Conservation (phyloP, 1,140 invertebrate genomes). For the Drosophila repleta region DNA sequence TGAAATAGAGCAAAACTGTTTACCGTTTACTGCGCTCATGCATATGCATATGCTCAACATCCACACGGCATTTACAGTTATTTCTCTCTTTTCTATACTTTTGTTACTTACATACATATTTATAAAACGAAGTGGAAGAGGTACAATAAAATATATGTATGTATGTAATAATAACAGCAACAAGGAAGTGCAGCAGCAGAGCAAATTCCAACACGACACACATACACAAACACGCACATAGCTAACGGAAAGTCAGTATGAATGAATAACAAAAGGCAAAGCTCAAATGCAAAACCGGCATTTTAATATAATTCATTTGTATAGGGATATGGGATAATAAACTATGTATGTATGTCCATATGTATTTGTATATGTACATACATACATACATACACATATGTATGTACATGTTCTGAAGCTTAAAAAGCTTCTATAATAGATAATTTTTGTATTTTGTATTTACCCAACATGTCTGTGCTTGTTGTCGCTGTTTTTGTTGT, state of each 20-base stretch:
- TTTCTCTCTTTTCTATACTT: background rate
- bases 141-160: constrained; percentile 30
- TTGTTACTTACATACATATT: too few species aligned
- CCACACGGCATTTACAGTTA: constrained; percentile 24
- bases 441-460: constrained; percentile 52
- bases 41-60: constrained; percentile 45
- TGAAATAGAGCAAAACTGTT: constrained; percentile 47
- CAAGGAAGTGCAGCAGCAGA: constrained; percentile 35
- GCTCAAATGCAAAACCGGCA: constrained; percentile 70
- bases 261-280: constrained; percentile 48
- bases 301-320: constrained; percentile 54
- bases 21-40: constrained; percentile 43
- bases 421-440: constrained; percentile 40
- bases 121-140: constrained; percentile 16
- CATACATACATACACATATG: too few species aligned
- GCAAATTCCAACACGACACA: constrained; percentile 28
- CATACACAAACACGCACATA: constrained; percentile 1
- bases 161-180: constrained; percentile 16
- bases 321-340: constrained; percentile 8
- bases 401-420: constrained; percentile 15
- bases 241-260: constrained; percentile 46
- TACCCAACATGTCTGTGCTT: constrained; percentile 75
- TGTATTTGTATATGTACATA: background rate
- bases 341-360: constrained; percentile 10
- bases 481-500: constrained; percentile 18